Conservation (phyloP, 1,140 invertebrate species). For the Drosophila cardini region DNA sequence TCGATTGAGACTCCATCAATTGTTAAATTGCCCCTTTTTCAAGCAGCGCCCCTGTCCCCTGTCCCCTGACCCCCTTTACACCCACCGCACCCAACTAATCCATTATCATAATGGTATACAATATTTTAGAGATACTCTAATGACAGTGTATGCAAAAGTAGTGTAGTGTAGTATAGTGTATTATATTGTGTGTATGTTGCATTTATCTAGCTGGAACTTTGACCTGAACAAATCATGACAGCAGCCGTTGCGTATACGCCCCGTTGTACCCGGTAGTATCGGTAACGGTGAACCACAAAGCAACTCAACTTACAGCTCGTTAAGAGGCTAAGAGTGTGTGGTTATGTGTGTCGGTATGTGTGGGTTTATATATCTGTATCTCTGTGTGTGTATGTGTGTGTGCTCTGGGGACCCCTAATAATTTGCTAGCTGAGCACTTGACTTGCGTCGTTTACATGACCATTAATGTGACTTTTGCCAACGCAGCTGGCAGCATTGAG, state of each 20-base stretch:
- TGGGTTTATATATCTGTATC: neutral
- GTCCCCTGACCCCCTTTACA: neutral
- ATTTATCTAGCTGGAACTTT: constrained; percentile 1
- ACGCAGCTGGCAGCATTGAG: constrained; percentile 43
- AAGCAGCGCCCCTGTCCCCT: neutral
- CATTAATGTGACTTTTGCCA: constrained; percentile 77
- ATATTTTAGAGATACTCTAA: constrained; percentile 12
- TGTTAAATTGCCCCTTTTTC: neutral
- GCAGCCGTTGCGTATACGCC: constrained; percentile 48
- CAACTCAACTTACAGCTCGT: constrained; percentile 42
- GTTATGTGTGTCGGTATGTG: neutral
- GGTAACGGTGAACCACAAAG: constrained; percentile 22
- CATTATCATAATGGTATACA: constrained; percentile 11
- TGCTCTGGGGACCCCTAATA: constrained; percentile 57
- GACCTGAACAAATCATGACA: constrained; percentile 11
- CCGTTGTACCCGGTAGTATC: neutral
- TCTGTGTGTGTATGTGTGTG: neutral
- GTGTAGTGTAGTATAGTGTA: neutral
- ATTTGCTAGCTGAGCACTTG: constrained; percentile 72
- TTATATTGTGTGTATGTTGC: neutral
- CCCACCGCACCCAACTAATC: neutral
- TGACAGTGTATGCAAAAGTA: constrained; percentile 13
- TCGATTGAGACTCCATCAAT: constrained; percentile 5
- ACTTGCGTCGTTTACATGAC: constrained; percentile 70
- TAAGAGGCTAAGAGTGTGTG: constrained; percentile 20